Conservation (phyloP, 53 echinoderm and acorn worm species). For the Paracentrotus lividus region DNA sequence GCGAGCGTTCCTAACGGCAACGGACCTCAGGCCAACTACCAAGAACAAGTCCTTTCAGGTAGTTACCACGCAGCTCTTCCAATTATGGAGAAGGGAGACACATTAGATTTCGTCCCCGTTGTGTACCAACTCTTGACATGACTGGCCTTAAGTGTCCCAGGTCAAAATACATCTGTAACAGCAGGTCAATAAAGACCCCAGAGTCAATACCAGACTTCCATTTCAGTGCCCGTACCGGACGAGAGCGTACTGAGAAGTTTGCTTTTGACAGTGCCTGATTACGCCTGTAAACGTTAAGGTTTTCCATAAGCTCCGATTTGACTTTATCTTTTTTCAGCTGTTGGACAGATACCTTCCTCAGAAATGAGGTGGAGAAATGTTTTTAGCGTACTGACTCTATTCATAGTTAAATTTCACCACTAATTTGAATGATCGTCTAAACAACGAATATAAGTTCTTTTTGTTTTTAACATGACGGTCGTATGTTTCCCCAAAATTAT, state of each 20-base stretch:
- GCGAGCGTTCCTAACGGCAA: conserved; percentile 84
- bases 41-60: conserved; percentile 80
- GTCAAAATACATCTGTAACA: conserved; percentile 87
- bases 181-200: conserved; percentile 86
- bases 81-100: conserved; percentile 75
- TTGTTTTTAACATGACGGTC: not conserved
- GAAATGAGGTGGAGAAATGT: no score
- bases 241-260: conserved; percentile 79
- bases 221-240: conserved; percentile 79
- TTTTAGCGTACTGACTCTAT: no score
- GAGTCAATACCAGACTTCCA: conserved; percentile 76
- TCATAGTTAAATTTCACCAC: no score
- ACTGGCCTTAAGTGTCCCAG: conserved; percentile 82
- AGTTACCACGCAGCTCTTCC: conserved; percentile 84
- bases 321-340: no score
- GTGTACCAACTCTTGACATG: conserved; percentile 88
- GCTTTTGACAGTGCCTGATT: conserved; percentile 89
- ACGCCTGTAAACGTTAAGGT: conserved; percentile 87
- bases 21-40: conserved; percentile 81
- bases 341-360: no score
- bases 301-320: no score
- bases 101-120: conserved; percentile 77
- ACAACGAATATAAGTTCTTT: not conserved
- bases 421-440: no score
- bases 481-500: no score